A percentile compares a stretch with the other conserved stretches of the same genome.
Conservation (phyloP, 2,888 invertebrate genomes). For the Catonia carolina region DNA sequence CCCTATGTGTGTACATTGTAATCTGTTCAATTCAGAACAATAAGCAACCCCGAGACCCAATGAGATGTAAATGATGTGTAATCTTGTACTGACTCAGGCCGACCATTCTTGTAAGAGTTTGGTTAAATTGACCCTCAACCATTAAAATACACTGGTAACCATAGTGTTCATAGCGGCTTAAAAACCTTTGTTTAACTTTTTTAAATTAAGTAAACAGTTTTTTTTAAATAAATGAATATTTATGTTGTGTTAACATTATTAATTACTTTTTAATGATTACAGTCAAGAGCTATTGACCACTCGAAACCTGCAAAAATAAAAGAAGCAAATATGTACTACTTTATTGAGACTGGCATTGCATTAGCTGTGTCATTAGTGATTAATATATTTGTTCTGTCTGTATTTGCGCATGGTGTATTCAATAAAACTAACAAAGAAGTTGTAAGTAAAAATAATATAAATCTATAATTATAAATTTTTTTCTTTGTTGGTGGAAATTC, state of each 20-base stretch:
- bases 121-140: too few species aligned
- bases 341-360: constrained; percentile 69
- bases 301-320: constrained; percentile 58
- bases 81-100: too few species aligned
- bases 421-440: constrained; percentile 60
- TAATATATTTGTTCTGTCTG: constrained; percentile 79
- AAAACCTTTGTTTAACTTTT: too few species aligned
- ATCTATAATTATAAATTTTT: constrained; percentile 8
- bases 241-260: neutral
- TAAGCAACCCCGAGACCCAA: too few species aligned
- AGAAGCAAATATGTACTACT: constrained; percentile 80
- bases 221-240: constrained; percentile 25
- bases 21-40: too few species aligned
- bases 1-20: too few species aligned
- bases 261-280: constrained; percentile 30
- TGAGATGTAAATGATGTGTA: too few species aligned
- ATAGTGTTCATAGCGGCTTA: too few species aligned
- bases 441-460: constrained; percentile 49
- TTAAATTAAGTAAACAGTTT: too few species aligned
- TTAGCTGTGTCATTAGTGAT: constrained; percentile 76
- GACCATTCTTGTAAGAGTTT: too few species aligned
- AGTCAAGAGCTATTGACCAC: constrained; percentile 73
- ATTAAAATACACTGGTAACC: too few species aligned
- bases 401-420: constrained; percentile 76
- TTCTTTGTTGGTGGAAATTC: neutral